phyloP scores from a whole-genome alignment of 2,888 invertebrate species.

The Ellobium chinense region DNA sequence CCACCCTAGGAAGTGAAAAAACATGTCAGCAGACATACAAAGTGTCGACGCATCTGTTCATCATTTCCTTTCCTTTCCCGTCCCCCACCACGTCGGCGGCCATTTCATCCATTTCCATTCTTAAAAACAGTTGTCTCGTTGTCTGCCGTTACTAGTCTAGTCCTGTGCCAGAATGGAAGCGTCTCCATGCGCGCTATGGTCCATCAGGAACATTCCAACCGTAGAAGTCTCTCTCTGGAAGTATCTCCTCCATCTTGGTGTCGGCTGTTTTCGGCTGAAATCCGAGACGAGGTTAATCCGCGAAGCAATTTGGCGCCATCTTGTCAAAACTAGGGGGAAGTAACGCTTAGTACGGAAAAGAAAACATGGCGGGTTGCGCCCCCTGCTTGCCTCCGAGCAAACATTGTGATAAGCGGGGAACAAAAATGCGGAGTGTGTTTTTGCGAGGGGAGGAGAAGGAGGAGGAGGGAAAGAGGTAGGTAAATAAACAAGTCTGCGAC shows the following conservation, averaged over 20 bases:
- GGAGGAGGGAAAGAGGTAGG: background rate
- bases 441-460: background rate
- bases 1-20: too few relatives aligned
- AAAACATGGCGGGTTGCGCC: background rate
- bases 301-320: constrained; percentile 36
- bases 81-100: too few relatives aligned
- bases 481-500: constrained; percentile 10
- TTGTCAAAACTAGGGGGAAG: constrained; percentile 35
- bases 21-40: too few relatives aligned
- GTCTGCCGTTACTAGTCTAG: too few relatives aligned
- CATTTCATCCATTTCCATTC: too few relatives aligned
- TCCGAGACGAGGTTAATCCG: constrained; percentile 17
- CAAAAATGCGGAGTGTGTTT: background rate
- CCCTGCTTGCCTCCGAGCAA: background rate
- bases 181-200: background rate
- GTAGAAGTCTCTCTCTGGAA: background rate
- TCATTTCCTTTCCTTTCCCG: too few relatives aligned
- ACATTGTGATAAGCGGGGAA: background rate
- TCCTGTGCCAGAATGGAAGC: background rate
- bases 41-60: too few relatives aligned
- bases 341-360: constrained; percentile 20
- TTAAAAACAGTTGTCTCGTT: too few relatives aligned
- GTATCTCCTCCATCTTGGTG: background rate
- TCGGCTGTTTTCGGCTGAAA: background rate
- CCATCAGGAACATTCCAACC: background rate